Base-by-base conservation (phyloP, 1,140 invertebrate genomes). In the Neoseiulus cucumeris region DNA sequence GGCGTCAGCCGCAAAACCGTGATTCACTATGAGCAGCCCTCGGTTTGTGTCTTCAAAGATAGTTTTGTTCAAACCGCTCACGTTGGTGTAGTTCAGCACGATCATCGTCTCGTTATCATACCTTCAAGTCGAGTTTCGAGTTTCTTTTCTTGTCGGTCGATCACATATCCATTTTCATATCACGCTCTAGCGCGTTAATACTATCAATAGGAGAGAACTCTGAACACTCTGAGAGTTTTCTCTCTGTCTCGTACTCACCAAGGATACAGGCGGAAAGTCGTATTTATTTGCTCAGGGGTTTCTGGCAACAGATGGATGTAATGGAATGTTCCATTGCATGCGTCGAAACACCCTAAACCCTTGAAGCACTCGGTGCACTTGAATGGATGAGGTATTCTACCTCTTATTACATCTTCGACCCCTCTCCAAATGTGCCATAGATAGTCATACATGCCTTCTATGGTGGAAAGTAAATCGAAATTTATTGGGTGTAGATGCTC, bases 1-100 rank as follows among this genome's bases (percentile, higher is more conserved):
- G 72, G 89, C 91, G 70, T 86, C 87, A 42, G 88, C 89, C 1
- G 89, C 87, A 72, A 95, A 96, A 6, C 92, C 92, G 71, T 96
- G 92, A 0, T 93, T 87, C 66, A 95, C 86, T 30, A 96, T 82
- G 74, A 90, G 87, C 17, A 87, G 18, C 6, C 51, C 22, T 2
- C 51, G 51, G 22, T 25, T 59, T 33, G 1, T 59, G 51, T 59
- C 51, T 14, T 59, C 33, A 33, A 59, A 59, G 22, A 59, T 59
- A 1, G 51, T 59, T 33, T 59, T 59, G 22, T 59, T 59, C 25
- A 59, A 33, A 14, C 51, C 51, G 51, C 14, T n/a, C 14, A 59
- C 51, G 39, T 72, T 64, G 0, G 78, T 79, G 71, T 76, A 81
- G 22, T 59, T 59, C 22, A 59, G 22, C 14, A 59, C 14, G 14